phyloP scores from a whole-genome alignment of 2,797 vertebrate species.

The Amphiprion clarkii region DNA sequence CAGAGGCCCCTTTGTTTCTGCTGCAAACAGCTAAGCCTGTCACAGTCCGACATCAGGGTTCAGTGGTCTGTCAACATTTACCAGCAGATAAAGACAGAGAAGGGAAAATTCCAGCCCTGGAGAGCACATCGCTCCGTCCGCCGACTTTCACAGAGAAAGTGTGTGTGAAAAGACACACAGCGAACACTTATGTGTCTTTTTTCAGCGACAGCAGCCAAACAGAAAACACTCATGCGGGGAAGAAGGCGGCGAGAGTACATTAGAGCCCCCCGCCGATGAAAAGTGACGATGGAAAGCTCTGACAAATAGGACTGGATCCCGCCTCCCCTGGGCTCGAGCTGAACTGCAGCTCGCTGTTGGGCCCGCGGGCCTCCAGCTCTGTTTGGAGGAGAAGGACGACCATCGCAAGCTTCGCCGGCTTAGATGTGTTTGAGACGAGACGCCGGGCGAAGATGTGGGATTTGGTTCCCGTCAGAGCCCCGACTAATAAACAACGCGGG shows the following conservation, averaged over 20 bases:
- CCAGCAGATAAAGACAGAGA: conserved; percentile 93
- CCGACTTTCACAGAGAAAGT: conserved; percentile 59
- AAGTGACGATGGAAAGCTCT: conserved; percentile 91
- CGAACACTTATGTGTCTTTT: conserved; percentile 92
- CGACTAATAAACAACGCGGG: conserved; percentile 77
- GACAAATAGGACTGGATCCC: conserved; percentile 94
- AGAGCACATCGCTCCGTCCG: conserved; percentile 84
- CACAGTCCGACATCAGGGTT: conserved; percentile 90
- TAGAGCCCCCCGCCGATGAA: conserved; percentile 71
- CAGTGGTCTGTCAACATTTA: conserved; percentile 95
- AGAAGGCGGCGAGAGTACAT: conserved; percentile 75
- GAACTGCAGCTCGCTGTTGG: conserved; percentile 44
- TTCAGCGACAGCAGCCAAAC: conserved; percentile 92
- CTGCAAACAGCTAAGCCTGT: conserved; percentile 89
- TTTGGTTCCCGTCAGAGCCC: conserved; percentile 49
- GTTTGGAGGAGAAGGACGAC: conserved; percentile 43
- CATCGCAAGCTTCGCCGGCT: conserved; percentile 53
- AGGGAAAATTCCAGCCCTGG: conserved; percentile 86
- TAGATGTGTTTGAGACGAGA: conserved; percentile 53
- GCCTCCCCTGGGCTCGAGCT: conserved; percentile 87
- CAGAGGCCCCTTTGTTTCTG: conserved; percentile 76
- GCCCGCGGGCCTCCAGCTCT: conserved; percentile 54
- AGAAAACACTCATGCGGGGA: conserved; percentile 90
- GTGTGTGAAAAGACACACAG: conserved; percentile 84
- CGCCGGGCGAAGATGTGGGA: conserved; percentile 55